Percentiles rank a stretch among this genome's conserved stretches.
These are phyloP conservation scores for Hemithea aestivaria DNA, from an alignment of 2,888 invertebrate species.

Conservation along the genomic window DNA sequence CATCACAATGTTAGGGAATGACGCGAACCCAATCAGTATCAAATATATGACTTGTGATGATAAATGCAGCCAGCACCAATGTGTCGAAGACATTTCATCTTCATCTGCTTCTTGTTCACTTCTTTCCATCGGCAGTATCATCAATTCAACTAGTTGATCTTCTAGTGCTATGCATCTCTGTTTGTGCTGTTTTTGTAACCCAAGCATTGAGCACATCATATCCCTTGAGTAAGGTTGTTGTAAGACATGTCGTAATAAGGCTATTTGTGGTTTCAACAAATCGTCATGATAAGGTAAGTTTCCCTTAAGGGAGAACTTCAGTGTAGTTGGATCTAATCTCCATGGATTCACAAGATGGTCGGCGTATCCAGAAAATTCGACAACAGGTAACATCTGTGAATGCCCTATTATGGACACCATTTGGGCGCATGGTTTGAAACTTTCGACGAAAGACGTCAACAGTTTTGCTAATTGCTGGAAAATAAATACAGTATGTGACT, in stretches of 20 bases:
- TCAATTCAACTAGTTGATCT: conserved; percentile 94
- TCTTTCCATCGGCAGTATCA: conserved; percentile 94
- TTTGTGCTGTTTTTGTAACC: conserved; percentile 94
- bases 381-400: conserved; percentile 94
- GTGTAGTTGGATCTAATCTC: conserved; percentile 92
- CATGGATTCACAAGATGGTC: conserved; percentile 95
- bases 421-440: conserved; percentile 95
- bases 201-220: conserved; percentile 97
- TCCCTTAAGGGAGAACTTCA: conserved; percentile 80
- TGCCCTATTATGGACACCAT: conserved; percentile 97
- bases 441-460: conserved; percentile 93
- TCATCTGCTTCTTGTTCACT: conserved; percentile 85
- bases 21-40: conserved; percentile 95
- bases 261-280: conserved; percentile 92
- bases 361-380: conserved; percentile 94
- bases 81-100: conserved; percentile 82
- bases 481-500: conserved; percentile 3
- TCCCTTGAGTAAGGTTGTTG: conserved; percentile 97
- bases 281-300: conserved; percentile 94
- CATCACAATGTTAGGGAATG: conserved; percentile 94
- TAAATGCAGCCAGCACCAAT: conserved; percentile 95
- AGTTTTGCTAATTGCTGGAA: conserved; percentile 89
- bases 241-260: conserved; percentile 91
- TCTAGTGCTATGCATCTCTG: conserved; percentile 93
- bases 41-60: conserved; percentile 97